phyloP scores from a whole-genome alignment of 2,113 vertebrate species.

The Galemys pyrenaicus region DNA sequence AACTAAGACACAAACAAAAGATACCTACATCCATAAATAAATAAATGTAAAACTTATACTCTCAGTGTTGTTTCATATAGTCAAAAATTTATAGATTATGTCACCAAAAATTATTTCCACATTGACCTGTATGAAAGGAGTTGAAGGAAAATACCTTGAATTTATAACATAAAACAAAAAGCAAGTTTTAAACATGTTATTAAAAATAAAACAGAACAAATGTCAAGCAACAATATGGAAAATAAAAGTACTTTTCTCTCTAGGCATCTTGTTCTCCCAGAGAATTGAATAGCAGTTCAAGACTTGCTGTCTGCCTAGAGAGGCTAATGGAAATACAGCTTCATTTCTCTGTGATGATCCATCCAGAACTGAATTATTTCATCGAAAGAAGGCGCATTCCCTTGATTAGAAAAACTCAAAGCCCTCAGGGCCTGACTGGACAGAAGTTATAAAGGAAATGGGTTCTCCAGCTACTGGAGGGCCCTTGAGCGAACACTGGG shows the following conservation, averaged over 20 bases:
- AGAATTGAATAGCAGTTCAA: background rate
- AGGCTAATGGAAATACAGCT: background rate
- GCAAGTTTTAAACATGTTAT: background rate
- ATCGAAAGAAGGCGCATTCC: background rate
- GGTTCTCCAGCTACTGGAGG: background rate
- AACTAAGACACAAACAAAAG: background rate
- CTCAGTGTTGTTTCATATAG: background rate
- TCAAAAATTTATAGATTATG: background rate
- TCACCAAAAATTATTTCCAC: background rate
- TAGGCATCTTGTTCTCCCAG: background rate
- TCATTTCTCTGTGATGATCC: background rate
- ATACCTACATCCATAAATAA: background rate
- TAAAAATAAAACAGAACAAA: background rate
- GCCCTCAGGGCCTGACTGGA: background rate
- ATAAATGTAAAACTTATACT: background rate
- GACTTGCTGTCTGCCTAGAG: background rate
- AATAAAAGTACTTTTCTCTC: background rate
- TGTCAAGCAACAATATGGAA: background rate
- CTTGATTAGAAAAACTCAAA: background rate
- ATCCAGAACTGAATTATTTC: background rate
- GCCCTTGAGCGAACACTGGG: fast-evolving
- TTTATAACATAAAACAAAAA: background rate
- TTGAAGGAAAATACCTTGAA: background rate
- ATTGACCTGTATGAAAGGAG: background rate
- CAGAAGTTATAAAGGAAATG: background rate